Conservation (phyloP, 2,797 vertebrate species). For the Microctenopoma stevenorrisi region DNA sequence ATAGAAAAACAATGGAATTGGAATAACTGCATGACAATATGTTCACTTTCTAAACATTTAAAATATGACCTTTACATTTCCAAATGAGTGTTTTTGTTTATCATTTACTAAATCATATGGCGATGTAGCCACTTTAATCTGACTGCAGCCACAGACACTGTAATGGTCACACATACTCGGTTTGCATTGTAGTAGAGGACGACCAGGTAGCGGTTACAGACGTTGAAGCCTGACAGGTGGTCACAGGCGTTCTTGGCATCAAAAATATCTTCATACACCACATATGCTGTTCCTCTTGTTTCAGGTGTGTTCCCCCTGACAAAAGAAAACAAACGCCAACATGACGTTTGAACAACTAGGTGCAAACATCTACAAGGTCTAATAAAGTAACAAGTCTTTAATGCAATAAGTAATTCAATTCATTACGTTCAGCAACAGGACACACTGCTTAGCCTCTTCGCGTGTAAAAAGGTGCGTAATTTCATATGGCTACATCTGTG, state of each 20-base stretch:
- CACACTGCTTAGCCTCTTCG: background rate
- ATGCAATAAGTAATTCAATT: too few relatives aligned
- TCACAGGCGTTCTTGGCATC: slow-evolving; percentile 98
- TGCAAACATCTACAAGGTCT: too few relatives aligned
- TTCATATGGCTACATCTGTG: too few relatives aligned
- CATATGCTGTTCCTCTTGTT: slow-evolving; percentile 95
- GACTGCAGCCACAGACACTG: too few relatives aligned
- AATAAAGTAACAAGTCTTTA: too few relatives aligned
- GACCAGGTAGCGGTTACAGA: slow-evolving; percentile 98
- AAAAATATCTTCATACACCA: slow-evolving; percentile 99
- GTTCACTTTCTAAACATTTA: background rate
- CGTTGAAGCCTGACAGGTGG: slow-evolving; percentile 97
- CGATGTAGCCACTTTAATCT: background rate
- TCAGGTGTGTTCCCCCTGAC: slow-evolving; percentile 96
- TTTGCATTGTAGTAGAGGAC: slow-evolving; percentile 98
- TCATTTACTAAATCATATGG: background rate
- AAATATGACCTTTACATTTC: background rate
- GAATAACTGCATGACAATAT: background rate
- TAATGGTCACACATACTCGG: slow-evolving; percentile 84
- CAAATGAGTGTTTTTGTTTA: background rate
- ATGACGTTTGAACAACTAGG: too few relatives aligned
- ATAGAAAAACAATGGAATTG: background rate
- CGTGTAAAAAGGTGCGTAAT: too few relatives aligned
- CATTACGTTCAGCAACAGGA: background rate
- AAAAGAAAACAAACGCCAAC: background rate